Conservation (phyloP, 2,888 invertebrate species). For the Synanthedon myopaeformis region DNA sequence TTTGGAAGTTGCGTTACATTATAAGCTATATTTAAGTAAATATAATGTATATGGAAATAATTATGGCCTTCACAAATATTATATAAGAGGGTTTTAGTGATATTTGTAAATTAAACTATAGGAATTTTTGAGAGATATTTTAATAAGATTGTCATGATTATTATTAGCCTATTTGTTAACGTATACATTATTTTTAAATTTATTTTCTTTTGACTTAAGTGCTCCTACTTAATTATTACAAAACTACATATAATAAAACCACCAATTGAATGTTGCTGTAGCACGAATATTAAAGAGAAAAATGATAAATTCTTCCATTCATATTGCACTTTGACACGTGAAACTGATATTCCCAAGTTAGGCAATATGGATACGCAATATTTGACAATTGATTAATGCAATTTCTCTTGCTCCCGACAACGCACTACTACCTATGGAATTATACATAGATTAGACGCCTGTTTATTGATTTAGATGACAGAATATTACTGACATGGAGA, state of each 20-base stretch:
- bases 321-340: slow-evolving; percentile 21
- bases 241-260: not conserved
- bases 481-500: too few species aligned
- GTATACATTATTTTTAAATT: too few species aligned
- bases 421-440: slow-evolving; percentile 29
- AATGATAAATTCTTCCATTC: not conserved
- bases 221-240: too few species aligned
- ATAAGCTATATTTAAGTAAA: too few species aligned
- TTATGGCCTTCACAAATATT: not conserved
- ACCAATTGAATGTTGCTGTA: not conserved
- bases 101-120: too few species aligned
- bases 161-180: too few species aligned
- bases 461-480: too few species aligned
- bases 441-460: slow-evolving; percentile 8
- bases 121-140: too few species aligned
- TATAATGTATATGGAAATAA: not conserved
- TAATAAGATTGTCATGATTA: too few species aligned
- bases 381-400: slow-evolving; percentile 67
- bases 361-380: slow-evolving; percentile 25
- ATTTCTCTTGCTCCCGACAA: slow-evolving; percentile 43
- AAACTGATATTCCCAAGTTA: slow-evolving; percentile 25
- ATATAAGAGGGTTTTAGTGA: not conserved
- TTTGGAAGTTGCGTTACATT: not conserved
- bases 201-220: too few species aligned
- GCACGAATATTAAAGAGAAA: not conserved